Evolutionary conservation across 2,113 vertebrate species (phyloP).

Genomic region (Rhinichthys klamathensis): DNA sequence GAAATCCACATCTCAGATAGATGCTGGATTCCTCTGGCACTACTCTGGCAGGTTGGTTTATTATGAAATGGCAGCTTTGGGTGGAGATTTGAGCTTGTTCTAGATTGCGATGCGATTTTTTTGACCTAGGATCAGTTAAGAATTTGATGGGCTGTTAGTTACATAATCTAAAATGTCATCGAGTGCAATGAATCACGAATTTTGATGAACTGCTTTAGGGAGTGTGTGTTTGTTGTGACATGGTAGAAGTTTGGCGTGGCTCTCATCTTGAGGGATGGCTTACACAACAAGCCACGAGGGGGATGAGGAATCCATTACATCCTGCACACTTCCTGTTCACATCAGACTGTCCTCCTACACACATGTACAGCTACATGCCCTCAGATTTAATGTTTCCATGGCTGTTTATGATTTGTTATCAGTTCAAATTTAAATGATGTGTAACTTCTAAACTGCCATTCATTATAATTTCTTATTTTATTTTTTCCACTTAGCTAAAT

Average conservation of each 20-base stretch:
- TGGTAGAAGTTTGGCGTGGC: constrained; percentile 4
- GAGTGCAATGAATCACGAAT: background rate
- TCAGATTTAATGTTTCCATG: constrained; percentile 13
- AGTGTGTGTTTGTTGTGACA: constrained; percentile 32
- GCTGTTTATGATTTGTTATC: background rate
- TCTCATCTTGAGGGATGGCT: constrained; percentile 40
- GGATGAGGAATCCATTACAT: constrained; percentile 58
- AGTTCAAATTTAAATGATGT: background rate
- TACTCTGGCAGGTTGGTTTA: background rate
- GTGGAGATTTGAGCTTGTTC: constrained; percentile 3
- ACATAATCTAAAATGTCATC: constrained; percentile 18
- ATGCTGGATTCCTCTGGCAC: background rate
- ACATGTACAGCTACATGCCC: constrained; percentile 1
- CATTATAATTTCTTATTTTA: background rate
- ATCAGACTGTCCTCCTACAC: constrained; percentile 58
- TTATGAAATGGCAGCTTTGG: constrained; percentile 15
- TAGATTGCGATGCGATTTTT: background rate
- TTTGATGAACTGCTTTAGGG: constrained; percentile 5
- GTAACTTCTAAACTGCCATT: background rate
- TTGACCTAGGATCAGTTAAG: background rate
- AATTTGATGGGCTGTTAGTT: constrained; percentile 16
- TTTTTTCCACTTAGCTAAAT: background rate
- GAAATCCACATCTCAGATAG: background rate
- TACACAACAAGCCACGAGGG: constrained; percentile 47
- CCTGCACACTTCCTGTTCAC: constrained; percentile 60